These are phyloP conservation scores for Prostheceraeus crozeri DNA, from an alignment of 2,888 invertebrate genomes.

Conservation along the genomic window DNA sequence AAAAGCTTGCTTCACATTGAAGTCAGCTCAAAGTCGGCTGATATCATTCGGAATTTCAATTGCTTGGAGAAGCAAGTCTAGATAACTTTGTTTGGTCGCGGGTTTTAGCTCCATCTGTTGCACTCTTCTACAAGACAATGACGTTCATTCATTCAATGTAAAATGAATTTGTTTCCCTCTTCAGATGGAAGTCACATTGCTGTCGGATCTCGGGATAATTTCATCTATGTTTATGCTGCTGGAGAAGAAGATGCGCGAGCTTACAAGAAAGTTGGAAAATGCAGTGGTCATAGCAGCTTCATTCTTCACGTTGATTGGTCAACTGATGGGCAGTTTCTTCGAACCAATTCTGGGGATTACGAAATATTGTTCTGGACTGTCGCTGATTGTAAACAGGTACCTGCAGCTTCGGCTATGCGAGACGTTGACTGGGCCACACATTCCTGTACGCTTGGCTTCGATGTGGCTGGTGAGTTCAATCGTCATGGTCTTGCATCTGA, in stretches of 20 bases:
- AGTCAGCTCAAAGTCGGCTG: too few species aligned
- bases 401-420: conserved; percentile 59
- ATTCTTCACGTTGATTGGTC: conserved; percentile 86
- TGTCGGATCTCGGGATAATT: conserved; percentile 77
- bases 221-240: conserved; percentile 74
- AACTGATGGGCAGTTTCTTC: conserved; percentile 68
- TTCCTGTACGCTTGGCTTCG: conserved; percentile 72
- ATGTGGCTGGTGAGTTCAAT: too few species aligned
- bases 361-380: conserved; percentile 73
- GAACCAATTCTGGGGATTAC: conserved; percentile 81
- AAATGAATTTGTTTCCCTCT: too few species aligned
- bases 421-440: conserved; percentile 73
- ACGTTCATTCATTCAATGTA: too few species aligned
- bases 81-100: too few species aligned
- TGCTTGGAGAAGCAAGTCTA: too few species aligned
- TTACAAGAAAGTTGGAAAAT: conserved; percentile 73
- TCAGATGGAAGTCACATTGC: conserved; percentile 72
- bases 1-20: too few species aligned
- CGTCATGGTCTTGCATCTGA: too few species aligned
- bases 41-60: too few species aligned
- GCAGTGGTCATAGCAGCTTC: conserved; percentile 80
- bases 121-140: too few species aligned
- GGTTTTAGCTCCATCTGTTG: too few species aligned
- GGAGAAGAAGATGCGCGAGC: conserved; percentile 67
- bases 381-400: conserved; percentile 28